Evolutionary conservation across 2,113 vertebrate genomes (phyloP), one percentile per base, ranked within the genome.

Genomic region (Pteronura brasiliensis): DNA sequence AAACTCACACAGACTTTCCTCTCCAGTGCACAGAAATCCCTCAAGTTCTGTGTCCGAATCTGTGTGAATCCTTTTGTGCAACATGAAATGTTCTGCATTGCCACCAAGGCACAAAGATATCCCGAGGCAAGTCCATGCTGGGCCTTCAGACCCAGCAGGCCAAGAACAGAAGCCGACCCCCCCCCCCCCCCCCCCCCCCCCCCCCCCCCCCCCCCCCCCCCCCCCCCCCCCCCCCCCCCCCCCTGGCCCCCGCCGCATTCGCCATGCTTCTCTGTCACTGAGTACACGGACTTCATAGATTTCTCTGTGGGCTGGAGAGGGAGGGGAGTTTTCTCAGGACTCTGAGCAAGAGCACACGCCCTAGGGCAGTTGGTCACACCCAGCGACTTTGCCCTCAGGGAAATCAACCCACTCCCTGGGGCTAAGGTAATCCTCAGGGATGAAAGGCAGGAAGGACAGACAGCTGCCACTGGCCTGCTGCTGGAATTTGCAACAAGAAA

Each of bases 301-400:
- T 61, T 76, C 72, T 71, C 65, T n/a, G 55, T 1, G 13, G 71
- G 42, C 21, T 29, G 4, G 59, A 42, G 36, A 27, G 29, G 69
- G 25, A 52, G 12, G 1, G 39, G 34, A 14, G 27, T 14, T 34
- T 69, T 57, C 65, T 82, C 42, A 29, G 23, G 4, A 10, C 44
- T 23, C 29, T 2, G 20, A 17, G 34, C 0, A 36, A 6, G 10
- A n/a, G 21, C 0, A 31, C 21, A 25, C 2, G 5, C 34, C 11
- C 6, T 1, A 12, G 21, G 36, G 67, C 31, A 4, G 36, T 17
- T 7, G 4, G 47, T 21, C 11, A 14, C 4, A 49, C 17, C 36
- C 67, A 34, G 13, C 44, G 29, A 39, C 29, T 1, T 0, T 11
- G 80, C 42, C 25, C 63, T 71, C 10, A 0, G 61, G 27, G 63